Evolutionary conservation across 2,797 vertebrate species (phyloP), one percentile per base, ranked within the genome.

Genomic region (Dallia pectoralis): DNA sequence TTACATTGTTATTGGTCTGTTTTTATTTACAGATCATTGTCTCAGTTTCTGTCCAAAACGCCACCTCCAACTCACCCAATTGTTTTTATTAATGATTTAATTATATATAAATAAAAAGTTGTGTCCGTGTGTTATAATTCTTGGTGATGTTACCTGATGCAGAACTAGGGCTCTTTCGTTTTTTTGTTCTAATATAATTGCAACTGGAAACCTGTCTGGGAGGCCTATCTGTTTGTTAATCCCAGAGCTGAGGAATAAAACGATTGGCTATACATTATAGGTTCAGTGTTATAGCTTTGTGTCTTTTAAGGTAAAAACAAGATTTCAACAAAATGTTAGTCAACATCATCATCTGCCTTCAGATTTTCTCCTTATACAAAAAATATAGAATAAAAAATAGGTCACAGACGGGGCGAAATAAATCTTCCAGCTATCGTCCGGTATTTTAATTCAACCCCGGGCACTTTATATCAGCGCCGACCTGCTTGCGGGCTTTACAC

Each of bases 381-480:
- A 62, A 69, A 30, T 49, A 30, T 1, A 16, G 15, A 22, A 25
- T 1, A 48, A 25, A 19, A 65, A 74, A 77, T 66, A 69, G 74
- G 79, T 79, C 48, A 81, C 19, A 53, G 25, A 30, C 53, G 16
- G 51, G 25, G 70, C 69, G 36, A 64, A 70, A n/a, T 64, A 65
- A 71, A 75, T 67, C 27, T 71, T 74, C 47, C 44, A 69, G 53
- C 59, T 71, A 61, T 64, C 76, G 32, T 67, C 64, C 65, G 18
- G 66, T 73, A 75, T 79, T 82, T 86, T 78, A 87, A 87, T 81
- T 80, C 81, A 86, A 84, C 76, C 79, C 67, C 15, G 70, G 75
- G 81, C 78, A 70, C 76, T 81, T 81, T 77, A 83, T 91, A 92
- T 90, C 87, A 91, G 87, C 81, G 71, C 79, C 72, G 74, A 74